These are phyloP conservation scores for Loriculus beryllinus DNA, from an alignment of 2,797 vertebrate genomes.

Conservation along the genomic window DNA sequence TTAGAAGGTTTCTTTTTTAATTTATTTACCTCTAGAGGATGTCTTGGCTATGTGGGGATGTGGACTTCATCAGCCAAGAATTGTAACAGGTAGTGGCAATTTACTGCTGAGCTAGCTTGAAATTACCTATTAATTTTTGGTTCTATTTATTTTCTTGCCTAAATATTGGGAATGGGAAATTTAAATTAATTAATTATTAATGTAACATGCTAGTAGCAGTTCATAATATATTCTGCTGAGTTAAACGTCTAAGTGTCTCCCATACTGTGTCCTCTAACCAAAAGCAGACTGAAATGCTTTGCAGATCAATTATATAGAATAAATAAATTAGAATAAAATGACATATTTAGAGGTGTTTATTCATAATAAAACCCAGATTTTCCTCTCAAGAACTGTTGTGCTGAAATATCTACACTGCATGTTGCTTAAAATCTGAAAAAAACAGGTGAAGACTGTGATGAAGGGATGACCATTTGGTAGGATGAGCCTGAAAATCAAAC, in stretches of 20 bases:
- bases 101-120: neutral
- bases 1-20: neutral
- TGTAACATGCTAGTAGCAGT: neutral
- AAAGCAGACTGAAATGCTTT: neutral
- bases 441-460: neutral
- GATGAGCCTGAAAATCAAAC: neutral
- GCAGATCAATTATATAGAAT: neutral
- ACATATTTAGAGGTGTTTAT: fast-evolving
- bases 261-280: neutral
- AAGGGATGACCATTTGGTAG: neutral
- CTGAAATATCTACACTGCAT: neutral
- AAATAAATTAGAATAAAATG: neutral
- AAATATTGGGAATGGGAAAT: neutral
- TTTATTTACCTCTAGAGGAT: neutral
- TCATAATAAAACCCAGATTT: neutral
- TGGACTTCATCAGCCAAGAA: neutral
- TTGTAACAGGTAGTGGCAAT: neutral
- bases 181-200: neutral
- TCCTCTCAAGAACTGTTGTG: neutral
- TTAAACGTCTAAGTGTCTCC: neutral
- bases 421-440: neutral
- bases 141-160: neutral
- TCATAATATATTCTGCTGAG: neutral
- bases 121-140: neutral
- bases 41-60: neutral